Percentiles rank a stretch among this genome's conserved stretches.
Evolutionary conservation across 2,113 vertebrate genomes (phyloP).

Genomic region (Mesitornis unicolor): DNA sequence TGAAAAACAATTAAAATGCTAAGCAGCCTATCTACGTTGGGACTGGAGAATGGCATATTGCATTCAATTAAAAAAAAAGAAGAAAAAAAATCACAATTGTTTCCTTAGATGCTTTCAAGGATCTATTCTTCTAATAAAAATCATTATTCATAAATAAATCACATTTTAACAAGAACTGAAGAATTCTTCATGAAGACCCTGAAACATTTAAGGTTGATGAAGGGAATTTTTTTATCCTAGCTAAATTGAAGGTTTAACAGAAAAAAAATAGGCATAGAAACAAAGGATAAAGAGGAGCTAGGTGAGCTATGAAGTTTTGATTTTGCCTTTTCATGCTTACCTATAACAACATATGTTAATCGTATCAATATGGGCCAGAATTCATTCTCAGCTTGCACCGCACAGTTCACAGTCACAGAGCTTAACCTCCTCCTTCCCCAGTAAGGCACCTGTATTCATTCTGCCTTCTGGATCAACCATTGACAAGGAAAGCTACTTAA

Average conservation of each 20-base stretch:
- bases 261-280: not conserved
- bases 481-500: not conserved
- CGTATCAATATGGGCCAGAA: not conserved
- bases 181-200: not conserved
- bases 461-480: not conserved
- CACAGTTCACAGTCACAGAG: not conserved
- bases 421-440: not conserved
- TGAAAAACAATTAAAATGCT: conserved; percentile 56
- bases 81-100: not conserved
- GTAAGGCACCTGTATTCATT: not conserved
- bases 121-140: not conserved
- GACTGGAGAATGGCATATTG: not conserved
- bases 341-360: not conserved
- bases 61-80: not conserved
- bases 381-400: not conserved
- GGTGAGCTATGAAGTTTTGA: not conserved
- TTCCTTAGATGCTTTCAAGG: not conserved
- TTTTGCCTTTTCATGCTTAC: not conserved
- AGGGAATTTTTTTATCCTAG: not conserved
- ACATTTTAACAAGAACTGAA: not conserved
- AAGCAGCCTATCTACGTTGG: not conserved
- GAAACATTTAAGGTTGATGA: not conserved
- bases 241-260: not conserved
- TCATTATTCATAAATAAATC: not conserved
- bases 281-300: not conserved